Base-by-base conservation (phyloP, 2,888 invertebrate genomes). In the Unio pictorum region DNA sequence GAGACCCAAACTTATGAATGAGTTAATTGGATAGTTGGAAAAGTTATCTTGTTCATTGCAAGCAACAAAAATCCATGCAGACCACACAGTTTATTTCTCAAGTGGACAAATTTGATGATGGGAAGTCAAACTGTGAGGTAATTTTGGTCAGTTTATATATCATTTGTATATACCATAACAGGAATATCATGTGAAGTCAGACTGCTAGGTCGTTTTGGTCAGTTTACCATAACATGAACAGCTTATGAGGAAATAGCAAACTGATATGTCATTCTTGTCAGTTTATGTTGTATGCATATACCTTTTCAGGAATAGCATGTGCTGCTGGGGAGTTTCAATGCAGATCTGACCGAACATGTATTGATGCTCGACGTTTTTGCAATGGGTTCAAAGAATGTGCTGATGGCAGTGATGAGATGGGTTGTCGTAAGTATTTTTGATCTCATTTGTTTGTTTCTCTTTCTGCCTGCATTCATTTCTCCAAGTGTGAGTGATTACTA, bases 391-490 rank as follows among this genome's bases (percentile, higher is more conserved):
- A 60, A 26, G 85, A 85, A 60, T 85, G 85, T 65, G 57, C 72
- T 17, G 84, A 85, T 72, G 79, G 85, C 17, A 80, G 77, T 8
- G 85, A 85, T 72, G 84, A 85, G 67, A 71, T 67, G 26, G 81
- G 78, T 58, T 85, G 85, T 66, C 79, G 83, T 84, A 75, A 76
- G 83, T 79, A 58, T 56, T 69, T 4, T n/a, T 15, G 45, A 11
- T 28, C 28, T 61, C 20, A 28, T 26, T 26, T 61, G 15, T 61
- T 26, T 30, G 30, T 26, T 61, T 28, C 20, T 17, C 11, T 15
- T 45, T 45, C 45, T 45, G 45, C 45, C 45, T 11, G 15, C 45
- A 45, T 45, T 45, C 2, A 45, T 3, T 45, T 45, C 8, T 45
- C 15, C 45, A 45, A 15, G 15, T 45, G 45, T 4, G 11, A 45